Base-by-base conservation (phyloP, 2,888 invertebrate genomes). In the Drosophila histrio region DNA sequence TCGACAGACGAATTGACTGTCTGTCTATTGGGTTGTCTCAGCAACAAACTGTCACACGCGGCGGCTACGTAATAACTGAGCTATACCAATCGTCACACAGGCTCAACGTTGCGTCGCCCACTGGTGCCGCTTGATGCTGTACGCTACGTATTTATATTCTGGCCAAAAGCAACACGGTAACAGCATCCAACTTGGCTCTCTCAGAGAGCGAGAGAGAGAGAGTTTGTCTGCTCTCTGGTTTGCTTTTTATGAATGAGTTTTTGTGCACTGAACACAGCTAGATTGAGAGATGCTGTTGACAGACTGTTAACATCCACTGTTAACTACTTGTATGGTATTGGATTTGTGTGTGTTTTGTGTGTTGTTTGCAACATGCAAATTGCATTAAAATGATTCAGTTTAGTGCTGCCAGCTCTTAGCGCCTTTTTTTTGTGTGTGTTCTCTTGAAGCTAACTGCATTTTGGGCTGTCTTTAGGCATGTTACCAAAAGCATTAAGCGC, bases 61-160 rank as follows among this genome's bases (percentile, higher is more conserved):
- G 70, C 76, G 78, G 64, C 44, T 76, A 69, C 73, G 73, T 53
- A 30, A 30, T 41, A 22, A 41, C 15, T 30, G 30, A 11, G 28
- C 41, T 21, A 2, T 28, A 26, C 2, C 49, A 7, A 47, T 38
- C 60, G 69, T 54, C 46, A 52, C 54, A 59, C 71, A 50, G 63
- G 65, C 60, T 59, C 64, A 68, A 67, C 64, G 70, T 46, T 77
- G 38, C 70, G 68, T 75, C 68, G 77, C 59, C 87, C 66, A 87
- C 86, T 83, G 82, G 76, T 73, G 65, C 73, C 63, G 65, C 61
- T 43, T 54, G 82, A 71, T 87, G 85, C 82, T 79, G 71, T 65
- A 61, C 59, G 17, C 53, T 58, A 57, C 36, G 65, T 79, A 79
- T 82, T 87, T 87, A 82, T 78, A 64, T 56, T 50, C 56, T 52